Evolutionary conservation across 2,797 vertebrate genomes (phyloP), one percentile per base, ranked within the genome.

Genomic region (Myotis findleyi): DNA sequence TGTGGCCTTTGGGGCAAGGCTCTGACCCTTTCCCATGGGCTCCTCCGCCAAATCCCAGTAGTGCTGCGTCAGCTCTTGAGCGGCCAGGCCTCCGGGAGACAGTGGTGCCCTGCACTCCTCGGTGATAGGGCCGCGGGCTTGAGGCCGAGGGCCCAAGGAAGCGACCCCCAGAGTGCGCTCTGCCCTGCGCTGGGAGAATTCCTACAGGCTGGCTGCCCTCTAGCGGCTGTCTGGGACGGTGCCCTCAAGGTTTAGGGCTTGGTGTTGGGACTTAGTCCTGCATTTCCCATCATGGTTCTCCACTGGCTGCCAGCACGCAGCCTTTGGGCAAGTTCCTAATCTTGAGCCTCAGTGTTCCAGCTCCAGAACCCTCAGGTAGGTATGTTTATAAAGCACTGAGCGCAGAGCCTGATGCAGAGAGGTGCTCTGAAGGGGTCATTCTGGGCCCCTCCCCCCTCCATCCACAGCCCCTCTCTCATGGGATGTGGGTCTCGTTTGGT

Each of bases 181-280:
- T 2, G 25, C 33, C 79, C 47, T 8, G 27, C 7, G 13, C 36
- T 12, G 23, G 36, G 38, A 71, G 23, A 82, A 66, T 80, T 27
- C 62, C 79, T 87, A 3, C 16, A 12, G 18, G n/a, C 33, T 38
- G 90, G 69, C 27, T 77, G 97, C 95, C 97, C 96, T 89, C 97
- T 97, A 91, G 97, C 2, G 97, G 51, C 82, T 49, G 36, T n/a
- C 44, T 23, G 41, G 41, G 53, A 5, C 8, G 17, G 44, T 87
- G 6, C 64, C 27, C 20, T 69, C 85, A 47, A 51, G 33, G 49
- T 76, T 80, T 2, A 53, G 11, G 38, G 55, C 33, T 80, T 30
- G 6, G 14, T 38, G 5, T 16, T 27, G 21, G 18, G 72, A 30
- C 57, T 8, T 20, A 25, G 30, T 18, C 36, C 51, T 38, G 57